Evolutionary conservation across 2,113 vertebrate genomes (phyloP), one percentile per base, ranked within the genome.

Genomic region (Anarhynchus alexandrinus): DNA sequence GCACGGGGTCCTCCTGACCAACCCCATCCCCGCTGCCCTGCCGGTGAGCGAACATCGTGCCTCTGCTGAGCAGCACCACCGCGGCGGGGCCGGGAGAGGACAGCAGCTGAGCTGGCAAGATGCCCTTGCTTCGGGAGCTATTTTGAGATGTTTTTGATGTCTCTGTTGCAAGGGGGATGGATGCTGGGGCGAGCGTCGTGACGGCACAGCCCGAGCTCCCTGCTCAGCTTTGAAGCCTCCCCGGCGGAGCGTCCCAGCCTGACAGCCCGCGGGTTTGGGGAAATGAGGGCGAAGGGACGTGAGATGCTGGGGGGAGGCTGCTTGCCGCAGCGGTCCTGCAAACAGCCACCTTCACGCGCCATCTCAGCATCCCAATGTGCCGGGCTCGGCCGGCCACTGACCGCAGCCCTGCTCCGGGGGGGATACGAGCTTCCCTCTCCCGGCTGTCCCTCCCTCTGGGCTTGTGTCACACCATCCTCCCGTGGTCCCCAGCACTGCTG

Each of bases 141-240:
- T 97, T 97, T 97, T 96, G 93, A 92, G 96, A 82, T 87, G 93
- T 61, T 96, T 97, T 84, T 96, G 93, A 96, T 96, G 92, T 93
- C 80, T 97, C 90, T 74, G 59, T 88, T 77, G 88, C 95, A 95
- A 84, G 78, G 78, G 43, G 90, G 90, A 93, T 89, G 92, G 86
- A 90, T 90, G 94, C 88, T 86, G 92, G 86, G 81, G 73, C 1
- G 29, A 89, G 27, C 38, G 1, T 81, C 7, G 5, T 82, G 94
- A 92, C 43, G 81, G 69, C 72, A 52, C 64, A 96, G 93, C 71
- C 88, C 2, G 5, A 95, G 64, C 29, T 85, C 74, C 70, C n/a
- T 51, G 77, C 72, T 71, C 51, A 23, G 92, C 92, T 90, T 80
- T 94, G 95, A 82, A 89, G 87, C 27, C 23, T 70, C 72, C 43